Conservation (phyloP, 2,797 vertebrate genomes). For the Leptoclinus maculatus region DNA sequence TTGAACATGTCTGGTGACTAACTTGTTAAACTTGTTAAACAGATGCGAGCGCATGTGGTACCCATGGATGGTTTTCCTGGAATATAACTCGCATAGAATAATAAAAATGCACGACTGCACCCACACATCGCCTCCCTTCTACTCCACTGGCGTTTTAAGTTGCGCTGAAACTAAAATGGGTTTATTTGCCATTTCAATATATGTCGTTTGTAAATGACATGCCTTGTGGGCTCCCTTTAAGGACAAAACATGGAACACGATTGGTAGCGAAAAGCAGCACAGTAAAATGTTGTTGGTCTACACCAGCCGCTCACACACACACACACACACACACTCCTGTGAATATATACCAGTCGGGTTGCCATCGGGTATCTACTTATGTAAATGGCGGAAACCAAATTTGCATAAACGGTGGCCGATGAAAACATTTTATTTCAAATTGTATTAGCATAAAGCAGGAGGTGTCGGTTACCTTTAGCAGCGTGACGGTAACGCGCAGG, state of each 20-base stretch:
- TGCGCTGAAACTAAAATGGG: conserved; percentile 4
- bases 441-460: conserved; percentile 16
- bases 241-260: background rate
- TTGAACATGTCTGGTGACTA: background rate
- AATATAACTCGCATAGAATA: background rate
- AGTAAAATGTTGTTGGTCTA: background rate
- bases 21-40: background rate
- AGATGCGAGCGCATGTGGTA: background rate
- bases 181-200: conserved; percentile 1
- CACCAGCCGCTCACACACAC: too few relatives aligned
- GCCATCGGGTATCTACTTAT: background rate
- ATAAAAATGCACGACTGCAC: background rate
- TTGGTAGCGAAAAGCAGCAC: background rate
- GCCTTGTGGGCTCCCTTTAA: conserved; percentile 8
- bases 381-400: background rate
- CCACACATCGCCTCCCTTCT: background rate
- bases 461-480: background rate
- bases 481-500: background rate
- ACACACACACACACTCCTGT: background rate
- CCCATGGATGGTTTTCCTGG: background rate
- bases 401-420: conserved; percentile 22
- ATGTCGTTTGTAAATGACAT: background rate
- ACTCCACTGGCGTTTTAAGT: background rate
- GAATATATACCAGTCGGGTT: background rate
- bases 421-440: conserved; percentile 5